Base-by-base conservation (phyloP, 2,113 vertebrate genomes). In the Oxyura jamaicensis region DNA sequence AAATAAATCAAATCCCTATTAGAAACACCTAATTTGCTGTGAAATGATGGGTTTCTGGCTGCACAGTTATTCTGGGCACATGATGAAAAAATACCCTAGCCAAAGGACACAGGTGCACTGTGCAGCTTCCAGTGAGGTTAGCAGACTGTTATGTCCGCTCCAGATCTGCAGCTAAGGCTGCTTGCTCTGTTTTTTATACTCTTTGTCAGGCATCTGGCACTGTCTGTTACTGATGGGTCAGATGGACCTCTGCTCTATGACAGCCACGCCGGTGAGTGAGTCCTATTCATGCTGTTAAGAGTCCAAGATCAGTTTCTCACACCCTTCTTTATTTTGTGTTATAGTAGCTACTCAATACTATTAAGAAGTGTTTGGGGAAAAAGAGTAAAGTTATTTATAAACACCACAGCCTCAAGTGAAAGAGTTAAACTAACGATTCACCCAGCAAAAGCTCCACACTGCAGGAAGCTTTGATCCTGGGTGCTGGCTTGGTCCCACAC, bases 1-100 rank as follows among this genome's bases (percentile, higher is more conserved):
- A 97, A 82, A 94, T 35, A 81, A 92, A 86, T 68, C 25, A 83
- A 93, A 83, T 28, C 50, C 65, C 67, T 55, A 52, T 55, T 53
- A 77, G 63, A 71, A 92, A 67, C 42, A 56, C 22, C 19, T 67
- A 20, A 60, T 77, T 67, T 82, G 29, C 88, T 82, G 62, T 73
- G 83, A 79, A 67, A 28, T 48, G 36, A 33, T 48, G 91, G 36
- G 46, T 56, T 80, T 86, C 48, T 59, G 42, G 25, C 68, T 82
- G 31, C 26, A 13, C 6, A 62, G 67, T 11, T 39, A 10, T 67
- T 59, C 59, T 59, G 59, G 55, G 71, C 76, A 41, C 3, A 31
- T 1, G 1, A 66, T 18, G 39, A 73, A 56, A 41, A 67, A 46
- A 42, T 12, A 48, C 33, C 14, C 5, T 2, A 66, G 88, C 59